phyloP scores from a whole-genome alignment of 2,888 invertebrate species.

The Ecdyonurus torrentis region DNA sequence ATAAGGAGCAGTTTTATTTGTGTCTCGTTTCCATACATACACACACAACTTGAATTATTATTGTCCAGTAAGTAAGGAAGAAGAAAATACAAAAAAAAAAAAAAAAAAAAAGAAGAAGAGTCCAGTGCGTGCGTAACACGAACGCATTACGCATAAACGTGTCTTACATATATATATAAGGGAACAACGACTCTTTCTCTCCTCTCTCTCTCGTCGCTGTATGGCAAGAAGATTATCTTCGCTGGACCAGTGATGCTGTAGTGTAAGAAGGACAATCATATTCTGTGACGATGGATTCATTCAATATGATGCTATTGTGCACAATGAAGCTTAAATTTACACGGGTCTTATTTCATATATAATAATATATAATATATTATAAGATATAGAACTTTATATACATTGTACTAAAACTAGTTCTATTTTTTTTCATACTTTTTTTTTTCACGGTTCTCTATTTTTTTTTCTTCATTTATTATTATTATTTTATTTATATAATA shows the following conservation, averaged over 20 bases:
- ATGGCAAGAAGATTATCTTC: not conserved
- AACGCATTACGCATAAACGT: no score
- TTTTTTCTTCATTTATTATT: not conserved
- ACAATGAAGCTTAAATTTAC: slow-evolving; percentile 2
- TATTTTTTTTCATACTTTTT: not conserved
- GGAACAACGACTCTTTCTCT: not conserved
- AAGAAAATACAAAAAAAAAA: no score
- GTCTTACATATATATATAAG: no score
- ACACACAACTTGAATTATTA: no score
- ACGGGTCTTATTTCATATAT: slow-evolving; percentile 1
- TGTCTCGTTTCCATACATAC: no score
- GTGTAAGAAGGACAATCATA: not conserved
- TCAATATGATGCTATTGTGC: not conserved
- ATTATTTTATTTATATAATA: not conserved
- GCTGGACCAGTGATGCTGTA: not conserved
- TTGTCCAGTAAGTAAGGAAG: no score
- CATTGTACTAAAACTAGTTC: not conserved
- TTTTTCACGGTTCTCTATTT: not conserved
- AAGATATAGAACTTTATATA: no score
- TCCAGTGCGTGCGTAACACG: no score
- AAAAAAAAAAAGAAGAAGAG: no score
- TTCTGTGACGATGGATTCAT: not conserved
- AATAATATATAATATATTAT: not conserved
- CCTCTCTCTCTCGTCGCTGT: not conserved
- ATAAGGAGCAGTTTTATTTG: not conserved